A percentile compares a stretch with the other conserved stretches of the same genome.
phyloP scores from a whole-genome alignment of 1,140 invertebrate genomes.

The Cylas formicarius region DNA sequence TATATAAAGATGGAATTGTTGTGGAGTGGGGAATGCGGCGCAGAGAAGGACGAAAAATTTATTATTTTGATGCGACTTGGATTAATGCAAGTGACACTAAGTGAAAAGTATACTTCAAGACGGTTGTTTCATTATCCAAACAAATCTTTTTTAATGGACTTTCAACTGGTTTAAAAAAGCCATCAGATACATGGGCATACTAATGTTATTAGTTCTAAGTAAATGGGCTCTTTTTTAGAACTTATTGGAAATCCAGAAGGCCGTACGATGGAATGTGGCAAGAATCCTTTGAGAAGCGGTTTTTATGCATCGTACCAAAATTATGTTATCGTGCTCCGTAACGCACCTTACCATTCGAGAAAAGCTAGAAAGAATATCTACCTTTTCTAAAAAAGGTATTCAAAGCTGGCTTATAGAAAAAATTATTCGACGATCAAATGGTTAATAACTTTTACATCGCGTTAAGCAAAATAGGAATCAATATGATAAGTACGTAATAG shows the following conservation, averaged over 20 bases:
- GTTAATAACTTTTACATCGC: constrained; percentile 1
- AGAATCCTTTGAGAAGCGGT: constrained; percentile 24
- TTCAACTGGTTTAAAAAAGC: constrained; percentile 34
- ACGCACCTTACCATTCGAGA: constrained; percentile 31
- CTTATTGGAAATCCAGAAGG: constrained; percentile 9
- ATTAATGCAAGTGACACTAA: constrained; percentile 23
- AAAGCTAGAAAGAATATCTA: constrained; percentile 24
- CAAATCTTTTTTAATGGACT: constrained; percentile 30
- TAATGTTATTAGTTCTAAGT: constrained; percentile 34
- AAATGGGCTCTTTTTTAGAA: constrained; percentile 9
- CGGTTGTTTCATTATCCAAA: constrained; percentile 11
- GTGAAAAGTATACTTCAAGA: constrained; percentile 22
- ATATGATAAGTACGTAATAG: constrained; percentile 1
- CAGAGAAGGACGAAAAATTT: constrained; percentile 15
- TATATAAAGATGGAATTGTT: constrained; percentile 5
- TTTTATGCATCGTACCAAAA: constrained; percentile 29
- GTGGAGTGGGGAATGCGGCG: constrained; percentile 8
- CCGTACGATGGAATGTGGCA: constrained; percentile 12
- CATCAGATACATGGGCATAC: constrained; percentile 31
- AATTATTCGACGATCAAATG: constrained; percentile 3
- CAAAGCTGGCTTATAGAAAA: constrained; percentile 6
- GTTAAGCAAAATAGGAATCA: constrained; percentile 4
- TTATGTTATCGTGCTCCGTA: constrained; percentile 31
- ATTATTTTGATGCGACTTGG: constrained; percentile 24
- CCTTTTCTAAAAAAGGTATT: constrained; percentile 8